A percentile compares a stretch with the other conserved stretches of the same genome.
These are phyloP conservation scores for Ormyrus nitidulus DNA, from an alignment of 2,888 invertebrate species.

Conservation along the genomic window DNA sequence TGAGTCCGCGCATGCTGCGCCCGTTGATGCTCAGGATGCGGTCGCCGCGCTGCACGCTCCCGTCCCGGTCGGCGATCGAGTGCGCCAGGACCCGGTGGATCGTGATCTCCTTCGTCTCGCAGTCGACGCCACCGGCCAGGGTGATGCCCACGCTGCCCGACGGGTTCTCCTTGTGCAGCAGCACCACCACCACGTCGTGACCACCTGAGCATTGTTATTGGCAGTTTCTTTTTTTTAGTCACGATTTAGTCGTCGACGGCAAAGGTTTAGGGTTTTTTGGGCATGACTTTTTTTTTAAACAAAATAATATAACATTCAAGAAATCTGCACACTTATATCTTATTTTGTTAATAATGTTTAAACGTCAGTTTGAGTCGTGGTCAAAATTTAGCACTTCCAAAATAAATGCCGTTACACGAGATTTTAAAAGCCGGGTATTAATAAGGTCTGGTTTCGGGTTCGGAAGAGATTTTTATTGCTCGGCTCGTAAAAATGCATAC, in stretches of 20 bases:
- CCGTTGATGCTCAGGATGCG: constrained; percentile 94
- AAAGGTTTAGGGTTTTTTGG: no score
- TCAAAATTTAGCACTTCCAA: constrained; percentile 11
- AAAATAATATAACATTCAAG: neutral
- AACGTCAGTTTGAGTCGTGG: constrained; percentile 1
- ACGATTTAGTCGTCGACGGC: no score
- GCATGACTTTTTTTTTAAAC: no score
- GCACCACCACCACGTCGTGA: constrained; percentile 81
- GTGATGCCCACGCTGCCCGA: constrained; percentile 90
- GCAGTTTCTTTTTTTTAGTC: neutral
- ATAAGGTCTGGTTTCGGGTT: neutral
- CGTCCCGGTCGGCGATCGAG: constrained; percentile 91
- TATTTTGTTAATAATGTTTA: constrained; percentile 10
- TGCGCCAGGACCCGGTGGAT: constrained; percentile 92
- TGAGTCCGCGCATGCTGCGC: constrained; percentile 86
- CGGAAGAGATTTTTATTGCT: constrained; percentile 28
- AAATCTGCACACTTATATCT: constrained; percentile 5
- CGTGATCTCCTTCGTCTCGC: constrained; percentile 94
- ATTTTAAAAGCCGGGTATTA: constrained; percentile 9
- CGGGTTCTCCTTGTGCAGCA: constrained; percentile 82
- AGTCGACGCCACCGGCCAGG: constrained; percentile 91
- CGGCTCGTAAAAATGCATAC: constrained; percentile 21
- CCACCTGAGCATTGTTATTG: constrained; percentile 43
- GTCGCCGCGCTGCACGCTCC: constrained; percentile 90
- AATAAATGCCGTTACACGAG: constrained; percentile 9